Conservation (phyloP, 2,797 vertebrate species). For the Centropyge bicolor region DNA sequence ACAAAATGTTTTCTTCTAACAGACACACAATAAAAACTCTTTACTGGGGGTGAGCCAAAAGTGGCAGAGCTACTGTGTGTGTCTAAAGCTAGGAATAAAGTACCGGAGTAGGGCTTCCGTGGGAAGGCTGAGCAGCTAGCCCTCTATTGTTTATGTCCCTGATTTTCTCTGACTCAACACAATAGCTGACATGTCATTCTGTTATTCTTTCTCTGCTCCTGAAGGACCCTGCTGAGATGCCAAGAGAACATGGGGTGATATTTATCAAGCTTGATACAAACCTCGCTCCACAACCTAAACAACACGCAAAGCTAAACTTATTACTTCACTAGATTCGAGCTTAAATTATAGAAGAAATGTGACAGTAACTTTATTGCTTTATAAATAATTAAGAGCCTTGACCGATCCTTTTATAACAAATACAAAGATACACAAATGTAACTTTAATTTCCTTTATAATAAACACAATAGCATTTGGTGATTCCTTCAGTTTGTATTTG, state of each 20-base stretch:
- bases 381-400: neutral
- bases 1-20: constrained; percentile 46
- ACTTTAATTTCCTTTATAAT: neutral
- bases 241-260: constrained; percentile 53
- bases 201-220: constrained; percentile 79
- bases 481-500: constrained; percentile 15
- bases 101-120: constrained; percentile 71
- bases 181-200: constrained; percentile 83
- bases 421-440: neutral
- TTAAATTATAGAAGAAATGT: neutral
- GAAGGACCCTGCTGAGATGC: constrained; percentile 70
- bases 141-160: constrained; percentile 78
- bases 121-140: constrained; percentile 76
- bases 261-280: constrained; percentile 57
- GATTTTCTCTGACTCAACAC: constrained; percentile 83
- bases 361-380: neutral
- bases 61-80: constrained; percentile 2
- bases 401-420: neutral
- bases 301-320: constrained; percentile 6
- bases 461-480: neutral
- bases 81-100: constrained; percentile 61
- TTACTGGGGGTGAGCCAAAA: constrained; percentile 30
- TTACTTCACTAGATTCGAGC: constrained; percentile 7
- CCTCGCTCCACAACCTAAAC: constrained; percentile 13
- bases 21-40: constrained; percentile 30